Percentiles rank a stretch among this genome's conserved stretches.
These are phyloP conservation scores for Cylas formicarius DNA, from an alignment of 1,140 invertebrate genomes.

Conservation along the genomic window DNA sequence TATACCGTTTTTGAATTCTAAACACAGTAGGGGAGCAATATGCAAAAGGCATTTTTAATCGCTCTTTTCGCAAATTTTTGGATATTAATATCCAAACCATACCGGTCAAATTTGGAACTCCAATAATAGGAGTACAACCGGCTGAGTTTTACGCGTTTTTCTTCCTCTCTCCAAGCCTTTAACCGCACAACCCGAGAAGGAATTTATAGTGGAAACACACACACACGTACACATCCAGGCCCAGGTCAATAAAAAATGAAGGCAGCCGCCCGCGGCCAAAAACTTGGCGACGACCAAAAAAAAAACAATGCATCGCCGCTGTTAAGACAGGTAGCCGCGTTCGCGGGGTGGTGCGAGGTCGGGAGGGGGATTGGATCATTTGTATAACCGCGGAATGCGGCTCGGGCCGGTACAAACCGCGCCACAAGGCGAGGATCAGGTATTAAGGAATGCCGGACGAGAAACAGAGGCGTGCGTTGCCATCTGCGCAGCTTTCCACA, in stretches of 20 bases:
- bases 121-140: no score
- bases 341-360: slow-evolving; percentile 14
- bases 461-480: slow-evolving; percentile 15
- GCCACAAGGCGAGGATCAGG: slow-evolving; percentile 27
- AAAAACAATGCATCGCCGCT: slow-evolving; percentile 26
- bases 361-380: slow-evolving; percentile 34
- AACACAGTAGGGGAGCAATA: no score
- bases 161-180: slow-evolving; percentile 18
- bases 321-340: slow-evolving; percentile 37
- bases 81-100: no score
- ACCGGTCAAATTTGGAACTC: no score
- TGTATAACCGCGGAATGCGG: slow-evolving; percentile 39
- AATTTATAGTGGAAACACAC: slow-evolving; percentile 20
- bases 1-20: no score
- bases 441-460: slow-evolving; percentile 17
- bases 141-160: no score
- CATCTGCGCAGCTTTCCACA: no score
- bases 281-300: slow-evolving; percentile 27
- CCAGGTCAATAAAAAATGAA: slow-evolving; percentile 30
- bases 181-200: slow-evolving; percentile 14
- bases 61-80: no score
- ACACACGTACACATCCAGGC: slow-evolving; percentile 16
- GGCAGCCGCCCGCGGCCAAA: slow-evolving; percentile 27
- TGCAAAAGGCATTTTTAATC: no score
- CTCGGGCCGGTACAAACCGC: slow-evolving; percentile 35